Percentiles rank a stretch among this genome's conserved stretches.
These are phyloP conservation scores for Sebastes aleutianus DNA, from an alignment of 2,797 vertebrate species.

Conservation along the genomic window DNA sequence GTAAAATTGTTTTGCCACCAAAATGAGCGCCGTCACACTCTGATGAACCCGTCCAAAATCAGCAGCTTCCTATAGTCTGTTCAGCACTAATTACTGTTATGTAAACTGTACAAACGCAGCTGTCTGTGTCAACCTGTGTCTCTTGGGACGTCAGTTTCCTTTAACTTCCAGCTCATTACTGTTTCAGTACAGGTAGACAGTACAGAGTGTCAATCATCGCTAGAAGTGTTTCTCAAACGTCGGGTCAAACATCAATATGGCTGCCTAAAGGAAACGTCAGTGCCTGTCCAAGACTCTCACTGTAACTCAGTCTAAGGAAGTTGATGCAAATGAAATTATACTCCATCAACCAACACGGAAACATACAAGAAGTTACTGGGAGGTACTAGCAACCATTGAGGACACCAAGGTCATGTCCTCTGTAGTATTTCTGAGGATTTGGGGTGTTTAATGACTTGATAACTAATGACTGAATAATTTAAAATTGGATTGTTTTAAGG, in stretches of 20 bases:
- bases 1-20: constrained; percentile 3
- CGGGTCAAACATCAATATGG: neutral
- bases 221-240: neutral
- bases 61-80: constrained; percentile 24
- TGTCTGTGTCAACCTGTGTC: constrained; percentile 4
- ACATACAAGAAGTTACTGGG: neutral
- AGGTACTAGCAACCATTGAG: neutral
- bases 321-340: neutral
- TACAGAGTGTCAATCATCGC: neutral
- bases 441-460: neutral
- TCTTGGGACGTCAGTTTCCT: constrained; percentile 8
- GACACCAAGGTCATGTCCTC: neutral
- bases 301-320: neutral
- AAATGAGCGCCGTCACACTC: constrained; percentile 30
- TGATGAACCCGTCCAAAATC: constrained; percentile 14
- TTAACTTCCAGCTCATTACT: constrained; percentile 27
- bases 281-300: neutral
- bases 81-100: constrained; percentile 44
- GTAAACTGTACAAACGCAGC: constrained; percentile 27
- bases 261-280: neutral
- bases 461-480: neutral
- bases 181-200: neutral
- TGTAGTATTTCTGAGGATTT: neutral
- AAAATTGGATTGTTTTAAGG: neutral
- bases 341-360: neutral